Conservation (phyloP, 2,113 vertebrate genomes). For the Callochromis pleurospilus region DNA sequence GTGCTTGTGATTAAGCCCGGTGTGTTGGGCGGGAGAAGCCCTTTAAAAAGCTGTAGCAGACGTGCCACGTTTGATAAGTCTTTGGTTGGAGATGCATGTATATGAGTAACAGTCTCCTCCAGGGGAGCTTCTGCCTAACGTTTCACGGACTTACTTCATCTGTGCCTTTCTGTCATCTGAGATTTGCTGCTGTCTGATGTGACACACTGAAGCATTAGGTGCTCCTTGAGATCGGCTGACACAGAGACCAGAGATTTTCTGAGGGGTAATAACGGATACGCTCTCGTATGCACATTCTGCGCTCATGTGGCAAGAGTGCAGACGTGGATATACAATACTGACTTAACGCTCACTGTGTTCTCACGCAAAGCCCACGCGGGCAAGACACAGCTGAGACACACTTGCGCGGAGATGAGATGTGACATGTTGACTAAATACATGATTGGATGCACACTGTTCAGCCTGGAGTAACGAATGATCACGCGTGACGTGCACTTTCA, state of each 20-base stretch:
- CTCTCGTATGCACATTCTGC: not conserved
- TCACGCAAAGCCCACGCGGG: not conserved
- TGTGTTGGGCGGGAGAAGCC: not conserved
- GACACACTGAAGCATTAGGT: conserved; percentile 15
- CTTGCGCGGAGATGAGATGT: conserved; percentile 37
- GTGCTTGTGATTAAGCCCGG: conserved; percentile 23
- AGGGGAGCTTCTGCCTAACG: conserved; percentile 36
- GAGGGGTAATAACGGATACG: not conserved
- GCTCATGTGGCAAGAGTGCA: not conserved
- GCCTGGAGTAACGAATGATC: conserved; percentile 45
- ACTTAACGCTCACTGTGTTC: not conserved
- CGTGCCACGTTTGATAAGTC: conserved; percentile 40
- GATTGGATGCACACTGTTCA: conserved; percentile 27
- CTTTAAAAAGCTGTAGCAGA: conserved; percentile 4
- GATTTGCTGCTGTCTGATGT: conserved; percentile 35
- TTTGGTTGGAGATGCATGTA: conserved; percentile 16
- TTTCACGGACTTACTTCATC: conserved; percentile 38
- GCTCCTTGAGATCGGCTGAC: conserved; percentile 4
- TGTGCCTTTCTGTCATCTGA: conserved; percentile 31
- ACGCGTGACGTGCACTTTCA: conserved; percentile 40
- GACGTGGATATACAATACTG: not conserved
- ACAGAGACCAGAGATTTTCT: not conserved
- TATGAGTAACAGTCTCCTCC: conserved; percentile 44
- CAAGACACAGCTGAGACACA: conserved; percentile 28
- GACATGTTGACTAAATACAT: conserved; percentile 59